Evolutionary conservation across 2,113 vertebrate species (phyloP).

Genomic region (Melanocharis versteri): DNA sequence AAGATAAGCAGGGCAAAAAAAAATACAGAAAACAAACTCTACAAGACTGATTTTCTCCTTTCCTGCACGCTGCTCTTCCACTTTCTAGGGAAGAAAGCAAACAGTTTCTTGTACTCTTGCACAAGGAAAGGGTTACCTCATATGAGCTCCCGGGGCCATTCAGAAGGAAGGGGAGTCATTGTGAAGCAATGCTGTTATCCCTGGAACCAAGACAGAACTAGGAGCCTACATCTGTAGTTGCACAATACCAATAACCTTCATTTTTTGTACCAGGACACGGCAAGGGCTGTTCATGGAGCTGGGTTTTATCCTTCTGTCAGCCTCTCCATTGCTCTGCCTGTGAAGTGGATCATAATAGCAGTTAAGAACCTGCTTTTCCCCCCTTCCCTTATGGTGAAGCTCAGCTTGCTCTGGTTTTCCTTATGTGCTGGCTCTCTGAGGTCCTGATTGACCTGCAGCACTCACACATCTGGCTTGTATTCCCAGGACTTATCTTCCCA

Average conservation of each 20-base stretch:
- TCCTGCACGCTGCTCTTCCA: not conserved
- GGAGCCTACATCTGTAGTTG: not conserved
- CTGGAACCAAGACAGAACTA: not conserved
- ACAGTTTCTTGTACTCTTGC: not conserved
- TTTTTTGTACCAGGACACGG: not conserved
- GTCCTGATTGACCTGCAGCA: not conserved
- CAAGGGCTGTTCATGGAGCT: not conserved
- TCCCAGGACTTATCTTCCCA: not conserved
- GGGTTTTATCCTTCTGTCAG: not conserved
- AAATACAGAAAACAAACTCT: not conserved
- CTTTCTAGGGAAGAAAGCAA: not conserved
- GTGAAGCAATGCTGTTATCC: not conserved
- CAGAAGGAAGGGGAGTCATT: not conserved
- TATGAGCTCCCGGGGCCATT: not conserved
- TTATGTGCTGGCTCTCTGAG: not conserved
- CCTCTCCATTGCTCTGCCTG: not conserved
- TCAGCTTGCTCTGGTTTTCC: not conserved
- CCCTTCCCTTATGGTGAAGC: not conserved
- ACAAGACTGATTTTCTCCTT: not conserved
- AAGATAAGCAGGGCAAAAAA: not conserved
- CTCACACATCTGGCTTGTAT: not conserved
- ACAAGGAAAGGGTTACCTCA: not conserved
- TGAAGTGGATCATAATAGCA: not conserved
- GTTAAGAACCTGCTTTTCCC: not conserved
- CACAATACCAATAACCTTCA: not conserved